Evolutionary conservation across 2,797 vertebrate genomes (phyloP), one percentile per base, ranked within the genome.

Genomic region (Acropternis orthonyx): DNA sequence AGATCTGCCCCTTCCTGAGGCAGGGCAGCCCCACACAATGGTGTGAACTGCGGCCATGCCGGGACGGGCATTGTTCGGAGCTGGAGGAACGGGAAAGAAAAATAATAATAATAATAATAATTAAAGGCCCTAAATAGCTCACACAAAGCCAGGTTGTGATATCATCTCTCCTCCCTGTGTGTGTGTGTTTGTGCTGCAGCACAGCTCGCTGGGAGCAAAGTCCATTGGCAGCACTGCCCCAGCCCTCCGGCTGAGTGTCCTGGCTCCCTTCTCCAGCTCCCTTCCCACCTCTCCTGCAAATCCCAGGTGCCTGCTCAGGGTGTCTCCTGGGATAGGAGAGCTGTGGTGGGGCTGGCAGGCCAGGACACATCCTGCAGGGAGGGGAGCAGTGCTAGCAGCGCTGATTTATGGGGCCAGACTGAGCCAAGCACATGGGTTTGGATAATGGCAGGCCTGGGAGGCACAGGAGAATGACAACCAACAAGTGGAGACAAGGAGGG

Each of bases 1-100:
- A 20, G 71, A 96, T 96, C 96, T 93, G 89, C 94, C 86, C 71
- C 48, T 96, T 96, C 95, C 96, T 93, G 92, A 87, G 89, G 72
- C 91, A 79, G 65, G 52, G 78, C 82, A 62, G 91, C 87, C 89
- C 78, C 89, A 93, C 87, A 96, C 96, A 96, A 96, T 96, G 94
- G 93, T 96, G 96, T 96, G 96, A 96, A 96, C 96, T 0, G 0
- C 2, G 0, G 92, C 81, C 52, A 68, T 1, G 21, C 85, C 0
- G 14, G 86, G 37, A 62, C 4, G 0, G 15, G 72, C 85, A 96
- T 96, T 96, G 96, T 96, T 96, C 41, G 0, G 79, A 67, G 75
- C 94, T 61, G 73, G 46, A 87, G 95, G 68, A 89, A 94, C 63
- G 72, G 95, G 91, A 96, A 96, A 96, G 92, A 82, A 86, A 65